These are phyloP conservation scores for Atlantisia rogersi DNA, from an alignment of 2,113 vertebrate genomes.

Conservation along the genomic window DNA sequence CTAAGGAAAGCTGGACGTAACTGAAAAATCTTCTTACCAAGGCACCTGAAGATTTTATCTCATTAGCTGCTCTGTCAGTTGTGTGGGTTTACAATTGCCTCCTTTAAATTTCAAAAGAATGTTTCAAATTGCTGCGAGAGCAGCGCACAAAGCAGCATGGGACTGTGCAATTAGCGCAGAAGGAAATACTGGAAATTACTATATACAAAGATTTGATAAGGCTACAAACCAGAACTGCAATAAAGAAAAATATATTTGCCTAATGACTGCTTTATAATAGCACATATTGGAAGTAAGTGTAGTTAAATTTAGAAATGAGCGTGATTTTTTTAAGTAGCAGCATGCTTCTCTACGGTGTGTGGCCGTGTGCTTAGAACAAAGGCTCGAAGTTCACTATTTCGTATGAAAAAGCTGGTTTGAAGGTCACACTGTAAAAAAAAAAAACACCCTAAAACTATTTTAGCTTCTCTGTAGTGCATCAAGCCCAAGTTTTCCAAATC, in stretches of 20 bases:
- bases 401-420: neutral
- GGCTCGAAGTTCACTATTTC: neutral
- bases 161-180: neutral
- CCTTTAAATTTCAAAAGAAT: slow-evolving; percentile 13
- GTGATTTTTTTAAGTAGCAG: neutral
- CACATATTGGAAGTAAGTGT: neutral
- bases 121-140: neutral
- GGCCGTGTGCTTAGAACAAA: neutral
- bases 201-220: neutral
- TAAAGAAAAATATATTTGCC: neutral
- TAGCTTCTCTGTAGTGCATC: neutral
- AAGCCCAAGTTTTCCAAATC: neutral
- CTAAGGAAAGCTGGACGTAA: neutral
- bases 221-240: neutral
- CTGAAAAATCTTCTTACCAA: neutral
- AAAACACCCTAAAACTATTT: neutral
- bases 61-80: neutral
- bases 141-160: neutral
- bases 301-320: neutral
- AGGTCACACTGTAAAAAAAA: neutral
- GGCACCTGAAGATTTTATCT: slow-evolving; percentile 12
- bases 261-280: neutral
- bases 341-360: neutral
- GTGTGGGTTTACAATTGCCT: neutral
- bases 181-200: neutral